Conservation (phyloP, 64 coral and sea anemone genomes). For the Acropora yongei region DNA sequence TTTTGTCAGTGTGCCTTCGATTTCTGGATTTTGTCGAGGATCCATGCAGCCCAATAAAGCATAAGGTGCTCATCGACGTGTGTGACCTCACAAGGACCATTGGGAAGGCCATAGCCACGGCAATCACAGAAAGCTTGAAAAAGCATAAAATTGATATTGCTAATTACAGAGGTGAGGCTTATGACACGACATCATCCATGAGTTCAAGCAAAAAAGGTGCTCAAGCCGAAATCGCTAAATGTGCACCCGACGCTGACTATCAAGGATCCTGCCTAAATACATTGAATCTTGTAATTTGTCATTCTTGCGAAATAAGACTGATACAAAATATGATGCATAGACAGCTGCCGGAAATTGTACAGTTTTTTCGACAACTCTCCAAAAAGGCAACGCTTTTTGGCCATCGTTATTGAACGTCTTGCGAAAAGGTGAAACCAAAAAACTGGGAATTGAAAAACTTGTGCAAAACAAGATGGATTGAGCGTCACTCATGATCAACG, state of each 20-base stretch:
- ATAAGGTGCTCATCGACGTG: constrained; percentile 45
- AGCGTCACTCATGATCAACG: no score
- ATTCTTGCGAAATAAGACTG: constrained; percentile 34
- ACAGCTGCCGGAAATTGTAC: no score
- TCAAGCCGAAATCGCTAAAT: not conserved
- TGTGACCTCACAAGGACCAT: constrained; percentile 68
- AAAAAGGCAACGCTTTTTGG: no score
- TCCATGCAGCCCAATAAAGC: constrained; percentile 48
- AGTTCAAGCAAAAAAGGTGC: no score
- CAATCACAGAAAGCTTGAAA: constrained; percentile 57
- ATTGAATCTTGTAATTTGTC: constrained; percentile 61
- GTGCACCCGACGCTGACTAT: constrained; percentile 51
- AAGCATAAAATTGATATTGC: constrained; percentile 48
- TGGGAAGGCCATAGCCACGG: constrained; percentile 57
- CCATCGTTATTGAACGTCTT: no score
- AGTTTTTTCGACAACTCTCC: no score
- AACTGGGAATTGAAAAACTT: no score
- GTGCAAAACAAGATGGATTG: no score
- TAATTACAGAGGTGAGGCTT: constrained; percentile 72
- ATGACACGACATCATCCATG: constrained; percentile 49
- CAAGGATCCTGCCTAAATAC: constrained; percentile 58
- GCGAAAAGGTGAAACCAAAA: no score
- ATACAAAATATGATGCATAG: not conserved
- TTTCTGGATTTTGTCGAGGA: constrained; percentile 58
- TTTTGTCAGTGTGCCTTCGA: constrained; percentile 68